Evolutionary conservation across 2,797 vertebrate genomes (phyloP).

Genomic region (Todus mexicanus): DNA sequence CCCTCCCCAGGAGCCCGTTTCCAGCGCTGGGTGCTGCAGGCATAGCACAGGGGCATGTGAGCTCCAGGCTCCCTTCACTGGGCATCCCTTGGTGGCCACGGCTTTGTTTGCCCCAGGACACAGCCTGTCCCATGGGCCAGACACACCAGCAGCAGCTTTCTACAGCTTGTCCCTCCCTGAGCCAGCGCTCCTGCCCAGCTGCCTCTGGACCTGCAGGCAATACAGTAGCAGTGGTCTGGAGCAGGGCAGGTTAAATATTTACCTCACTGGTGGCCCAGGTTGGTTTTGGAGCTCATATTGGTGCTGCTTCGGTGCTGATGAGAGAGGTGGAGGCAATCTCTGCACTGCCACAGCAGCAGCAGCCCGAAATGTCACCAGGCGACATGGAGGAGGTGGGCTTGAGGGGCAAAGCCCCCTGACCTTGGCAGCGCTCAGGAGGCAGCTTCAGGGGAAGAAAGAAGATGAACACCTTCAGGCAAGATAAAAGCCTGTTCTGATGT

Average conservation of each 20-base stretch:
- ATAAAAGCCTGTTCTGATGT: background rate
- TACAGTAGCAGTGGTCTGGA: background rate
- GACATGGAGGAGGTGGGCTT: background rate
- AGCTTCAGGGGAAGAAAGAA: background rate
- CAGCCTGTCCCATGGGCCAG: too few relatives aligned
- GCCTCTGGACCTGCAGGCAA: background rate
- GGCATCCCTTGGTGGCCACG: background rate
- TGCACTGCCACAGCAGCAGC: background rate
- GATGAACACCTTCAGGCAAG: background rate
- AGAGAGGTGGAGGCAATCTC: background rate
- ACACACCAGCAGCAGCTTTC: background rate
- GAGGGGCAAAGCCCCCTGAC: background rate
- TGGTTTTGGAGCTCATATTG: background rate
- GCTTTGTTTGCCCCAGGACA: background rate
- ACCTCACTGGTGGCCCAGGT: background rate
- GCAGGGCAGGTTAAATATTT: background rate
- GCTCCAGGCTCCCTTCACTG: background rate
- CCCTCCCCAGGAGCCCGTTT: background rate
- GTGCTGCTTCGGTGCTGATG: background rate
- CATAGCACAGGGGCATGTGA: rapidly evolving
- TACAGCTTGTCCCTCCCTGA: too few relatives aligned
- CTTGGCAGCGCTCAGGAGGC: background rate
- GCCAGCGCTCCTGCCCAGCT: background rate
- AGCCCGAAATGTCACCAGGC: background rate
- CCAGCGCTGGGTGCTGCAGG: background rate